Percentiles rank a stretch among this genome's conserved stretches.
Evolutionary conservation across 1,140 invertebrate species (phyloP).

Genomic region (Euwallacea similis): DNA sequence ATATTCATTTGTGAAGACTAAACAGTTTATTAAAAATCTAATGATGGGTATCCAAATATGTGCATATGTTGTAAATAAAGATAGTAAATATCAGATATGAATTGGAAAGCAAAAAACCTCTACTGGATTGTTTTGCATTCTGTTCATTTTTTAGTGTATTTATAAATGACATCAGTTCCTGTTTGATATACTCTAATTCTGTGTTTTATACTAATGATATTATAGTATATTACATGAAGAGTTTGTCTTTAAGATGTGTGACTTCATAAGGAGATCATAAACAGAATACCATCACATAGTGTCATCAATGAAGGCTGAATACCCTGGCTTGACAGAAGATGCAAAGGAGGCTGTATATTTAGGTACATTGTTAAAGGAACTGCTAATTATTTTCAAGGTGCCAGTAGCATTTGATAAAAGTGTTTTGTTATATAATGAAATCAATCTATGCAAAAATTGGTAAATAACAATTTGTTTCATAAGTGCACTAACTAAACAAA

Average conservation of each 20-base stretch:
- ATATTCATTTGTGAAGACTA: too few species aligned
- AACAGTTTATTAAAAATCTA: too few species aligned
- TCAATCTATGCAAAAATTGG: constrained; percentile 46
- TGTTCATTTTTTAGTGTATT: too few species aligned
- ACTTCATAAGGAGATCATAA: constrained; percentile 51
- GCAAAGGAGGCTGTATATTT: constrained; percentile 49
- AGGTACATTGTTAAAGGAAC: constrained; percentile 8
- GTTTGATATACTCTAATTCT: too few species aligned
- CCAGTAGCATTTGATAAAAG: not conserved
- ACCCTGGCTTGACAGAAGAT: constrained; percentile 44
- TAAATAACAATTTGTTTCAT: constrained; percentile 47
- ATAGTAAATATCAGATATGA: too few species aligned
- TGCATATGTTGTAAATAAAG: too few species aligned
- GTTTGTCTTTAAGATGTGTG: constrained; percentile 47
- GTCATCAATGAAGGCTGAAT: constrained; percentile 55
- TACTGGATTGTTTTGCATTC: too few species aligned
- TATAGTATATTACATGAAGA: constrained; percentile 14
- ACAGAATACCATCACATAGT: constrained; percentile 48
- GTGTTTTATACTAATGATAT: too few species aligned
- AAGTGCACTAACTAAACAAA: constrained; percentile 48
- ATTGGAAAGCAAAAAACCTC: too few species aligned
- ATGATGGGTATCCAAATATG: too few species aligned
- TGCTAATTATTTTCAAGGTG: constrained; percentile 23
- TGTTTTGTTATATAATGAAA: constrained; percentile 40
- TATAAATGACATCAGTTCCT: too few species aligned